Base-by-base conservation (phyloP, 92 coral and sea anemone genomes). In the Porites divaricata region DNA sequence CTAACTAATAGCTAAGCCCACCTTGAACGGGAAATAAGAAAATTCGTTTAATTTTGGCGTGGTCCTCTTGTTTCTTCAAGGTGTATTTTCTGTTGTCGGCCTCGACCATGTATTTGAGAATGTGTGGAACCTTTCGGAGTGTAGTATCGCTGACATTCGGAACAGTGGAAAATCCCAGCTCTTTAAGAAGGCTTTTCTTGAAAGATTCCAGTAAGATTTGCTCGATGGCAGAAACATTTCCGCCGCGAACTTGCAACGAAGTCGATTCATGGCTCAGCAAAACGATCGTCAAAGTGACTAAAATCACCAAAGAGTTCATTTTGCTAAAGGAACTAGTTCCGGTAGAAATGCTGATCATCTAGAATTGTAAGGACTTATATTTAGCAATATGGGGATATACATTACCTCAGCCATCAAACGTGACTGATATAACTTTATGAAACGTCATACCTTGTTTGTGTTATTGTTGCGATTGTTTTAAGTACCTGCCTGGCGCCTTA, bases 181-280 rank as follows among this genome's bases (percentile, higher is more conserved):
- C 80, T 49, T 65, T 83, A 48, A 83, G 87, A 14, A 83, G 69
- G 28, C 70, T 80, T 69, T 35, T 14, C 85, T 80, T 80, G 54
- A 80, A 80, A 9, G 67, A 10, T 45, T 80, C 76, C 22, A 80
- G 56, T 11, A 53, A 41, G 35, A 68, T 25, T 67, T 70, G 45
- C 45, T 80, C 68, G 20, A 35, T 45, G 9, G 69, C 85, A 56
- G 76, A 57, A 12, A 80, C 12, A 13, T 80, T 54, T 28, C 15
- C 53, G 13, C n/a, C 22, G 67, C 57, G 41, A 35, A 70, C 7
- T 26, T 24, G 77, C 54, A 24, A 54, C 67, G 76, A 35, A 54
- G 69, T 20, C 48, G 84, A 54, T 67, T 51, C 67, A 57, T 10
- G 23, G 63, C 8, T 64, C 52, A 69, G n/a, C 26, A 4, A 80